phyloP scores from a whole-genome alignment of 2,888 invertebrate genomes.

The Clitarchus hookeri region DNA sequence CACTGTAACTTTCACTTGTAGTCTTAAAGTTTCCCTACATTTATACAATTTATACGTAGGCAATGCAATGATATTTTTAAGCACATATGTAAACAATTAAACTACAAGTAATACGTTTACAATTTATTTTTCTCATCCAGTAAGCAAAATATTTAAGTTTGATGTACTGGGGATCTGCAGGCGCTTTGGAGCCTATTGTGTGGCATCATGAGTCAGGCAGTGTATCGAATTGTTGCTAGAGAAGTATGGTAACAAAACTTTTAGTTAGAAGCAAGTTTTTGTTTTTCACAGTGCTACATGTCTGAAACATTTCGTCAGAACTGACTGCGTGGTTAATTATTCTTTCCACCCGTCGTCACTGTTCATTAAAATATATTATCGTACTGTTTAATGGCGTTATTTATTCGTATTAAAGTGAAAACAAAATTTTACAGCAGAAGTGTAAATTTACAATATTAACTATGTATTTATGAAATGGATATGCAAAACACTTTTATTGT shows the following conservation, averaged over 20 bases:
- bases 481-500: too few species aligned
- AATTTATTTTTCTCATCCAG: not conserved
- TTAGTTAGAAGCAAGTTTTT: constrained; percentile 9
- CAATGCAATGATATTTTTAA: not conserved
- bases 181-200: not conserved
- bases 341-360: too few species aligned
- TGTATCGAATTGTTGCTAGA: not conserved
- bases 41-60: not conserved
- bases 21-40: not conserved
- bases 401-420: too few species aligned
- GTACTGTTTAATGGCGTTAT: too few species aligned
- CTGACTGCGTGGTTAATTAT: too few species aligned
- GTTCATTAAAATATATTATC: too few species aligned
- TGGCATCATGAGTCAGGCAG: not conserved
- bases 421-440: too few species aligned
- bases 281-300: not conserved
- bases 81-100: not conserved
- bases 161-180: not conserved
- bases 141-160: not conserved
- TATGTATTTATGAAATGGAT: too few species aligned
- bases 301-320: too few species aligned
- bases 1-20: not conserved
- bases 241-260: not conserved
- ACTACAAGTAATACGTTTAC: not conserved
- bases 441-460: too few species aligned